Conservation (phyloP, 2,797 vertebrate genomes). For the Lutjanus argentimaculatus region DNA sequence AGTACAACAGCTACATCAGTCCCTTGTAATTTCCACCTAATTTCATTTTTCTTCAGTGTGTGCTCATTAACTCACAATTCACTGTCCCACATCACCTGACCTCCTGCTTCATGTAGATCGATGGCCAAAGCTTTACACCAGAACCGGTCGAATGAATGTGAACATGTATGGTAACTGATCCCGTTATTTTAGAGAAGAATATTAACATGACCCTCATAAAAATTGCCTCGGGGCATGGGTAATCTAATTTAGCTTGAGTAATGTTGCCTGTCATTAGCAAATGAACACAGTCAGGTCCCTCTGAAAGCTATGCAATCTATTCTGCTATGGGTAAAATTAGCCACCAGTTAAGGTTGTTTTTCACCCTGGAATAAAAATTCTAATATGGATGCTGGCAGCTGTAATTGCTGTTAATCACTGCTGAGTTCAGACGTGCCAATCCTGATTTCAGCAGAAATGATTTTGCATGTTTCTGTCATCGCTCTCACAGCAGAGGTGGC, state of each 20-base stretch:
- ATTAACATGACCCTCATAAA: slow-evolving; percentile 79
- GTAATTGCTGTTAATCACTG: slow-evolving; percentile 67
- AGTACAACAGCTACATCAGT: slow-evolving; percentile 33
- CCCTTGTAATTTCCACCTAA: slow-evolving; percentile 49
- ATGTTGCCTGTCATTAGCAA: slow-evolving; percentile 80
- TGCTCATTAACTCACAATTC: slow-evolving; percentile 57
- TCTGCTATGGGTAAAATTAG: slow-evolving; percentile 78
- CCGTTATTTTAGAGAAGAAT: slow-evolving; percentile 59
- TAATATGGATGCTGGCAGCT: slow-evolving; percentile 42
- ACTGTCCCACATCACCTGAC: slow-evolving; percentile 25
- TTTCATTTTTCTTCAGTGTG: slow-evolving; percentile 53
- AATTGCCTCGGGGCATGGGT: slow-evolving; percentile 69
- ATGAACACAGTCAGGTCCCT: slow-evolving; percentile 73
- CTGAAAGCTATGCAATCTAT: slow-evolving; percentile 70
- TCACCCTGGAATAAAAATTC: slow-evolving; percentile 52
- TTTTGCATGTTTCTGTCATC: slow-evolving; percentile 22
- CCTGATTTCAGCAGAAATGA: slow-evolving; percentile 43
- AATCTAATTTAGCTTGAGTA: slow-evolving; percentile 84
- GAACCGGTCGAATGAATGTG: slow-evolving; percentile 18
- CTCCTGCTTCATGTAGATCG: slow-evolving; percentile 28
- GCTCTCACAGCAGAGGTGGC: no score
- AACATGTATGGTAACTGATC: slow-evolving; percentile 37
- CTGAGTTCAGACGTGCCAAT: slow-evolving; percentile 52
- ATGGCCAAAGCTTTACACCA: slow-evolving; percentile 2
- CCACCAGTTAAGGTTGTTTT: slow-evolving; percentile 78